These are phyloP conservation scores for Tineola bisselliella DNA, from an alignment of 2,888 invertebrate genomes.

Conservation along the genomic window DNA sequence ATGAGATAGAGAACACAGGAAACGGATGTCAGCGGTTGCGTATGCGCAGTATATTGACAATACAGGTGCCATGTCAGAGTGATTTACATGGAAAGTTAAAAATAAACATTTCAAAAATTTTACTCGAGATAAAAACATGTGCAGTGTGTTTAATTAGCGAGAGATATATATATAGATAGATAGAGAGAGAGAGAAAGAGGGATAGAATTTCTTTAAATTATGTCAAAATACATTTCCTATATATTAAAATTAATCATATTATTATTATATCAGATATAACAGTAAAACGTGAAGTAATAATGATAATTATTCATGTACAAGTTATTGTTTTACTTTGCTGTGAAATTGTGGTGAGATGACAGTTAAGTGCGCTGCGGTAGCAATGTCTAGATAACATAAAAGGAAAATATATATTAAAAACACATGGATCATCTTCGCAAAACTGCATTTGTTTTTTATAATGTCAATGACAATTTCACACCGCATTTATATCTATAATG, in stretches of 20 bases:
- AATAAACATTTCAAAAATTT: background rate
- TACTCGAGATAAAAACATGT: background rate
- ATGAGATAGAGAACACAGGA: conserved; percentile 50
- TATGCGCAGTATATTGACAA: conserved; percentile 20
- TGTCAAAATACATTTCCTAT: no score
- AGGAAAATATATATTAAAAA: background rate
- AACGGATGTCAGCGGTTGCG: conserved; percentile 45
- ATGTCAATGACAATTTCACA: background rate
- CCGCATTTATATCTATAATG: background rate
- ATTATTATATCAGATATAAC: no score
- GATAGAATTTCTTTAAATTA: no score
- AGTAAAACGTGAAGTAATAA: background rate
- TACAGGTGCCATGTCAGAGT: conserved; percentile 37
- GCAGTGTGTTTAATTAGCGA: background rate
- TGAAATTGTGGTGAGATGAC: background rate
- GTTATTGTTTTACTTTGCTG: background rate
- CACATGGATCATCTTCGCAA: background rate
- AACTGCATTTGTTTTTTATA: background rate
- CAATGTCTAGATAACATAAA: background rate
- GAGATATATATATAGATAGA: no score
- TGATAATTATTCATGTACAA: background rate
- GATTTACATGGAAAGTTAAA: conserved; percentile 13
- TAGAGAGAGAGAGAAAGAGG: no score
- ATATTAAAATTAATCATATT: no score
- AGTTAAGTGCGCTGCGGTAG: background rate